Base-by-base conservation (phyloP, 2,888 invertebrate genomes). In the Stenichneumon culpator region DNA sequence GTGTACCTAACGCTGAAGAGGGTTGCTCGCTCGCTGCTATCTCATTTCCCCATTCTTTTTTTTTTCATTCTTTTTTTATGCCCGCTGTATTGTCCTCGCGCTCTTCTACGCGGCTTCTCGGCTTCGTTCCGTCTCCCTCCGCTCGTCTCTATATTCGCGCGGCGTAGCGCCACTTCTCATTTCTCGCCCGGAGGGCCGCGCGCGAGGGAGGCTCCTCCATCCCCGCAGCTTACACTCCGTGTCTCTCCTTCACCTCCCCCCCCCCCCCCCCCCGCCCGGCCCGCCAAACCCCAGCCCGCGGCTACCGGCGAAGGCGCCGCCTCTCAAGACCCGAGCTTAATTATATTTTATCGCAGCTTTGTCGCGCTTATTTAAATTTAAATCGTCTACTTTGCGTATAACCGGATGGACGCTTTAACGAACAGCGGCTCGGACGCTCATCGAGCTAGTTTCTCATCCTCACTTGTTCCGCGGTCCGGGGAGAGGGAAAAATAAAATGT, bases 281-380 rank as follows among this genome's bases (percentile, higher is more conserved):
- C 85, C 6, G 2, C 73, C 63, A 74, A 75, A 39, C 60, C 84
- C 75, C 82, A 82, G 19, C 83, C 82, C 87, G 86, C 73, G 44
- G 44, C 60, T 72, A 36, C 65, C 52, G 19, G 50, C 47, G 11
- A 67, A 19, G 25, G 79, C 77, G n/a, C 74, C 47, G 50, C 67
- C 73, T 57, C 78, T 69, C 81, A n/a, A n/a, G 82, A 80, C 88
- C 85, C 85, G 84, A 88, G 91, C 91, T 92, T 92, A 92, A 92
- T 92, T 92, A 92, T 92, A 92, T 91, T 92, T 92, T 91, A 92
- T 91, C 92, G 89, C 90, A 80, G 89, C 88, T 88, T 89, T 90
- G 90, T 91, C 90, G 88, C 90, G 90, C 92, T 92, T 91, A 92
- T 92, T 92, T 92, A 91, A 92, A 92, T 92, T 91, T 91, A 91